Evolutionary conservation across 2,113 vertebrate genomes (phyloP).

Genomic region (Daphoenositta chrysoptera): DNA sequence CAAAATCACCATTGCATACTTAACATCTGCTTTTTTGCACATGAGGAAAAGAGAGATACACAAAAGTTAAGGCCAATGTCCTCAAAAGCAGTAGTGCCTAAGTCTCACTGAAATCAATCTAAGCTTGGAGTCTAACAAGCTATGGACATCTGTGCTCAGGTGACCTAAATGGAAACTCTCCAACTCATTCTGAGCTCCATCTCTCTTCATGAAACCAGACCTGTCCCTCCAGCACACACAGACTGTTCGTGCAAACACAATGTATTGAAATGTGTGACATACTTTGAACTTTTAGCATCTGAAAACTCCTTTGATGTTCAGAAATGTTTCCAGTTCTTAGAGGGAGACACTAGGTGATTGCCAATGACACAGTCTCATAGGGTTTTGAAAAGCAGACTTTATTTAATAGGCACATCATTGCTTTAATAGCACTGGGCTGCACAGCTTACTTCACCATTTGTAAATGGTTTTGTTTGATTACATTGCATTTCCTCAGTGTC

Average conservation of each 20-base stretch:
- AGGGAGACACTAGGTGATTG: not conserved
- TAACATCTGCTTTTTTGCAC: not conserved
- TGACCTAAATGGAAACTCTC: not conserved
- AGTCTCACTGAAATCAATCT: not conserved
- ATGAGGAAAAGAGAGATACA: not conserved
- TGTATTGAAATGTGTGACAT: not conserved
- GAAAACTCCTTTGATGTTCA: not conserved
- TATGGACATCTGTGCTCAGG: not conserved
- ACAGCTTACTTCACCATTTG: slow-evolving; percentile 45
- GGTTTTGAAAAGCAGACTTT: slow-evolving; percentile 55
- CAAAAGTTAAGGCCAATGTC: not conserved
- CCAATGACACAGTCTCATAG: not conserved
- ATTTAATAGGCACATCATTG: slow-evolving; percentile 50
- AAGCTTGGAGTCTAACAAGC: not conserved
- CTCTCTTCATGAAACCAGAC: not conserved
- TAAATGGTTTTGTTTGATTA: slow-evolving; percentile 54
- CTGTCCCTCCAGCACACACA: not conserved
- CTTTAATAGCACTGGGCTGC: slow-evolving; percentile 57
- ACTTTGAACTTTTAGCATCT: not conserved
- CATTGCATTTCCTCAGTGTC: slow-evolving; percentile 45
- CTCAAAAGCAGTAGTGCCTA: not conserved
- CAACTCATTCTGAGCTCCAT: not conserved
- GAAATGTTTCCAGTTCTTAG: not conserved
- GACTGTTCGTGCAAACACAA: not conserved
- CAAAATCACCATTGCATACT: not conserved